phyloP scores from a whole-genome alignment of 2,113 vertebrate species.

The Indicator indicator region DNA sequence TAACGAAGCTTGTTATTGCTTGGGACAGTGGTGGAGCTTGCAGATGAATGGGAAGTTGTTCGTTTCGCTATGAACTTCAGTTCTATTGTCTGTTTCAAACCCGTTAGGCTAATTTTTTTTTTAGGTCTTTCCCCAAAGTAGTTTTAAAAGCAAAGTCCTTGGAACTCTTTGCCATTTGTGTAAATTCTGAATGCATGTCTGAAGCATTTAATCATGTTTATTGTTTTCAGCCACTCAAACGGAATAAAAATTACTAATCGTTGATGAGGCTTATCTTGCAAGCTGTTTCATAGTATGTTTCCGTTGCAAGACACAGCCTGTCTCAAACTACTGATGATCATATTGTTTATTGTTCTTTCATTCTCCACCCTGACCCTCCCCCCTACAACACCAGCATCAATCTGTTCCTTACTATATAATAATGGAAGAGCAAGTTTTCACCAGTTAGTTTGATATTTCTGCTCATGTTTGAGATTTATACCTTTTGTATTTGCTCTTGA shows the following conservation, averaged over 20 bases:
- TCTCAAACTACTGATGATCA: constrained; percentile 56
- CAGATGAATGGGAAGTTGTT: background rate
- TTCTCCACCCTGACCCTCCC: constrained; percentile 1
- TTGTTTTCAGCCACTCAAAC: constrained; percentile 79
- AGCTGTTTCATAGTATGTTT: constrained; percentile 81
- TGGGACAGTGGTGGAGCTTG: background rate
- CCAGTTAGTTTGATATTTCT: background rate
- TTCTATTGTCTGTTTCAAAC: background rate
- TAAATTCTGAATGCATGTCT: constrained; percentile 71
- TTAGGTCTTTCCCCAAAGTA: constrained; percentile 30
- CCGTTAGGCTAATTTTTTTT: background rate
- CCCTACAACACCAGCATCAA: background rate
- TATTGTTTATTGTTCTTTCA: constrained; percentile 72
- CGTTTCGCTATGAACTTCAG: background rate
- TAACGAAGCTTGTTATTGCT: background rate
- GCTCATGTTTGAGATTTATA: background rate
- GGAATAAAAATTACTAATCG: constrained; percentile 82
- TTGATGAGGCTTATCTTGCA: constrained; percentile 78
- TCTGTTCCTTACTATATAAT: constrained; percentile 19
- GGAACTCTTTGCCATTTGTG: constrained; percentile 60
- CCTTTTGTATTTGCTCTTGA: constrained; percentile 26
- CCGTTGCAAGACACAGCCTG: constrained; percentile 64
- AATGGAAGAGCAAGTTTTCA: background rate
- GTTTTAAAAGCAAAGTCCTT: constrained; percentile 54
- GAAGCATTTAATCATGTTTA: constrained; percentile 79